A percentile compares a stretch with the other conserved stretches of the same genome.
Conservation (phyloP, 2,888 invertebrate genomes). For the Macropis europaea region DNA sequence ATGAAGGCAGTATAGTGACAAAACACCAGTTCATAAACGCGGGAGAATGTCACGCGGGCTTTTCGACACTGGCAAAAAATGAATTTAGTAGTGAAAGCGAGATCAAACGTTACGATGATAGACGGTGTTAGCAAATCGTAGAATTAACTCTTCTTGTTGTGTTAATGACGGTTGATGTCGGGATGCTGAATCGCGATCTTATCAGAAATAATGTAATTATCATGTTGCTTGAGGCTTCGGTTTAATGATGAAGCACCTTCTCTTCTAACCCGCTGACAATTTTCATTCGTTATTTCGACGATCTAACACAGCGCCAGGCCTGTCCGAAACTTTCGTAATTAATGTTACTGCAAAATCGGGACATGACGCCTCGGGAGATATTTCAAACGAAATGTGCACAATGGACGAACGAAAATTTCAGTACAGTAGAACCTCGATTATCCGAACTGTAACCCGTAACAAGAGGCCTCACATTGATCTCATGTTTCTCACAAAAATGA, state of each 20-base stretch:
- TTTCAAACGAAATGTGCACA: not conserved
- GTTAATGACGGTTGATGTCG: constrained; percentile 49
- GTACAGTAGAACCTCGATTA: no score
- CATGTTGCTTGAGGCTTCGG: constrained; percentile 49
- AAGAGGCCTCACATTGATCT: no score
- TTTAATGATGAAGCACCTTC: constrained; percentile 51
- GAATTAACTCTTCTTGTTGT: constrained; percentile 46
- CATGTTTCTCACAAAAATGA: no score
- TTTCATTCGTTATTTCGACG: constrained; percentile 29
- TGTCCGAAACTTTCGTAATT: constrained; percentile 11
- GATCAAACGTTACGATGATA: constrained; percentile 51
- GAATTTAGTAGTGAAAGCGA: constrained; percentile 30
- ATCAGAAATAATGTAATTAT: constrained; percentile 67
- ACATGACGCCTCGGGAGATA: not conserved
- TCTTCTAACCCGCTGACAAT: constrained; percentile 19
- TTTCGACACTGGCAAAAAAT: constrained; percentile 1
- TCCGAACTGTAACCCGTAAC: no score
- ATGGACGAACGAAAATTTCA: no score
- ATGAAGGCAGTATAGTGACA: not conserved
- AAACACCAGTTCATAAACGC: not conserved
- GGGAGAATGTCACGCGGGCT: constrained; percentile 32
- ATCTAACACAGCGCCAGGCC: not conserved
- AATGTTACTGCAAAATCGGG: not conserved
- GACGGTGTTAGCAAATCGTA: constrained; percentile 62
- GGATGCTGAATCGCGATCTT: constrained; percentile 50